Base-by-base conservation (phyloP, 2,888 invertebrate genomes). In the Rotaria sp. region DNA sequence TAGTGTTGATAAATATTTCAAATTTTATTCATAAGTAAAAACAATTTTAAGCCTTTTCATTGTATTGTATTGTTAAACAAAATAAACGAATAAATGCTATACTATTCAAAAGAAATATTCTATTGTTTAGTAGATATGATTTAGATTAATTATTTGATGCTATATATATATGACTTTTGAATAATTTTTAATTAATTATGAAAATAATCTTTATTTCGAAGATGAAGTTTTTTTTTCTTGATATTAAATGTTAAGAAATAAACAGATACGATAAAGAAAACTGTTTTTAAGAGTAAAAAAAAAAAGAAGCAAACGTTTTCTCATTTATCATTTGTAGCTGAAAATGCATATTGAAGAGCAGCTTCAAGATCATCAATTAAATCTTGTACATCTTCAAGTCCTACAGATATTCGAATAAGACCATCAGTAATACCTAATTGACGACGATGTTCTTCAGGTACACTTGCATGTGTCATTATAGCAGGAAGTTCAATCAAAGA, bases 401-500 rank as follows among this genome's bases (percentile, higher is more conserved):
- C 91, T 2, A 91, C 90, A 50, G 91, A 91, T 84, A 91, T 89
- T 67, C 91, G 89, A 45, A 91, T 89, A 80, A 91, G 88, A 87
- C 88, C 90, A 88, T 91, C 91, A 13, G 89, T 88, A 87, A 91
- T 91, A n/a, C 90, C 91, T 57, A 91, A 88, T 55, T 87, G 87
- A 24, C 88, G 89, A 75, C 91, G 88, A 87, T 91, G 90, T 30
- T 90, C 90, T 26, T 88, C 88, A 21, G 90, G 90, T 13, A 91
- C 90, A 11, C 90, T 90, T 3, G 91, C 91, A 88, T 91, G 91
- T 0, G 91, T 91, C 90, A 91, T 91, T n/a, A 91, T 88, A 24
- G 90, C 90, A 41, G 91, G 91, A 88, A 50, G 86, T 86, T 59
- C 84, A 50, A 84, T 80, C 24, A 80, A 24, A 67, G 84, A 87